Evolutionary conservation across 2,113 vertebrate genomes (phyloP), one percentile per base, ranked within the genome.

Genomic region (Mystacornis crossleyi): DNA sequence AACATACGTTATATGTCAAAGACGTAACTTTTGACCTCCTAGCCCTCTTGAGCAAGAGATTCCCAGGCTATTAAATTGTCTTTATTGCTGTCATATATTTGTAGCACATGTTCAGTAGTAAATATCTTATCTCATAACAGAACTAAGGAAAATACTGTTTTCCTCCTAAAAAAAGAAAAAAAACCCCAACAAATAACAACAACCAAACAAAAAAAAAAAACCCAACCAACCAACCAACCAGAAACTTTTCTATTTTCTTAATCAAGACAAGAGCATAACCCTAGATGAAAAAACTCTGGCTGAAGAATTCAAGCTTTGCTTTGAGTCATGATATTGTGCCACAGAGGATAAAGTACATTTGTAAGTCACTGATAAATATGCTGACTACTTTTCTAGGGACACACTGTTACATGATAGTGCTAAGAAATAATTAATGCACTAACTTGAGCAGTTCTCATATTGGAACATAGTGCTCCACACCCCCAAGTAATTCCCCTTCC

Each of bases 31-130:
- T 58, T 80, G 60, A 73, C 79, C 43, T 87, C 69, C 57, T 86
- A 66, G 34, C 26, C 29, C 33, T 86, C 78, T 95, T 95, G 71
- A 90, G 75, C 79, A 92, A 90, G 82, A 92, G 38, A 85, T 94
- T 96, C 88, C 58, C 85, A 88, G 75, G 74, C 90, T 90, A 73
- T 88, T 93, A 91, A 97, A 97, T 96, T 95, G 94, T 96, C 95
- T 96, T 95, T 98, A 83, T 83, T 85, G 60, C 79, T 89, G 88
- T 92, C 55, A 72, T 81, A 6, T 88, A 77, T 73, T 65, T 34
- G 33, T 50, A 88, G 54, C 42, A 58, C 14, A 6, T 80, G 34
- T 83, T 93, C 38, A 18, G 25, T 66, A 74, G 58, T 74, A 92
- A 95, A 83, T 87, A 84, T 9, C 38, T 86, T 48, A 54, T 66